Conservation (phyloP, 2,113 vertebrate species). For the Oncorhynchus keta region DNA sequence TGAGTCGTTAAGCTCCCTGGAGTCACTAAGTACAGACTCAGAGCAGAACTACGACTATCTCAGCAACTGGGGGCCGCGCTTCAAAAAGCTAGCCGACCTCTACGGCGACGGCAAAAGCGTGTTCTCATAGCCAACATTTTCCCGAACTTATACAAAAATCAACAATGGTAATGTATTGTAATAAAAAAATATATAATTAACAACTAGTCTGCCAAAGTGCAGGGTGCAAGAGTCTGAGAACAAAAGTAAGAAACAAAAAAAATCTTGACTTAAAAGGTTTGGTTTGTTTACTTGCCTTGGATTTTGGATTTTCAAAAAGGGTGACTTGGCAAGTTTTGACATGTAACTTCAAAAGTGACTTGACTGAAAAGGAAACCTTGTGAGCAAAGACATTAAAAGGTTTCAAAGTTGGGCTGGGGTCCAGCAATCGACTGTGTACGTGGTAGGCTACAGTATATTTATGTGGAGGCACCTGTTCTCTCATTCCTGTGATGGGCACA, state of each 20-base stretch:
- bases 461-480: constrained; percentile 51
- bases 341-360: constrained; percentile 64
- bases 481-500: constrained; percentile 56
- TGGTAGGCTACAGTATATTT: constrained; percentile 46
- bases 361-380: constrained; percentile 58
- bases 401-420: constrained; percentile 51
- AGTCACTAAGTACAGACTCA: constrained; percentile 92
- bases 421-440: constrained; percentile 55
- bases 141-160: constrained; percentile 32
- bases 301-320: constrained; percentile 58
- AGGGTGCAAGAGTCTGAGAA: constrained; percentile 14
- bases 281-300: constrained; percentile 65
- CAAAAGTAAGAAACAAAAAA: constrained; percentile 16
- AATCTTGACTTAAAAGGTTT: constrained; percentile 60
- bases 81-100: constrained; percentile 95
- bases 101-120: constrained; percentile 82
- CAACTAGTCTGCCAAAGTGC: constrained; percentile 51
- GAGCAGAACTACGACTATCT: constrained; percentile 98
- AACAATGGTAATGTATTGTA: constrained; percentile 21
- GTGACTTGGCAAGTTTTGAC: constrained; percentile 61
- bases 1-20: constrained; percentile 91
- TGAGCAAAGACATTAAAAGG: constrained; percentile 64
- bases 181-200: background rate
- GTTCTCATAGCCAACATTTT: constrained; percentile 84
- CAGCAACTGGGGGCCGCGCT: constrained; percentile 94